Percentiles rank a stretch among this genome's conserved stretches.
Evolutionary conservation across 2,113 vertebrate species (phyloP).

Genomic region (Ceyx margarethae): DNA sequence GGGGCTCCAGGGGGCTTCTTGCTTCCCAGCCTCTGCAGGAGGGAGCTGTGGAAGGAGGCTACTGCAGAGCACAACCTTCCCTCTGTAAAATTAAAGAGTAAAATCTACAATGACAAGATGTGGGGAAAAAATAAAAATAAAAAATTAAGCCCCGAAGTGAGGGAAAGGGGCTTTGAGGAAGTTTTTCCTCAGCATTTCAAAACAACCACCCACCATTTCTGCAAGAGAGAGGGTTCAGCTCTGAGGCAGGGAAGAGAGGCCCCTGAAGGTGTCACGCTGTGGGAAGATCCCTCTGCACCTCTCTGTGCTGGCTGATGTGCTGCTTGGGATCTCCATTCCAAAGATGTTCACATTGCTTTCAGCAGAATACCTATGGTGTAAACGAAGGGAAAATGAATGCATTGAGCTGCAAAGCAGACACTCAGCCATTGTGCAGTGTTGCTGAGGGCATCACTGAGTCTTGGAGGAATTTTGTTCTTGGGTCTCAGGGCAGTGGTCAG

Average conservation of each 20-base stretch:
- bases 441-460: not conserved
- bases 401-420: not conserved
- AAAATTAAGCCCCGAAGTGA: not conserved
- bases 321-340: not conserved
- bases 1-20: not conserved
- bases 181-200: not conserved
- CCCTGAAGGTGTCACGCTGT: not conserved
- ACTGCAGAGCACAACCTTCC: not conserved
- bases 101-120: not conserved
- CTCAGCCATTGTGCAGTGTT: not conserved
- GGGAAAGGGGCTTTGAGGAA: not conserved
- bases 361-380: not conserved
- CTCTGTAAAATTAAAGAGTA: not conserved
- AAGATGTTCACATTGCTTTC: not conserved
- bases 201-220: not conserved
- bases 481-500: rapidly evolving
- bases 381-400: not conserved
- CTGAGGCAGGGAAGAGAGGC: rapidly evolving
- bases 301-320: not conserved
- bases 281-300: not conserved
- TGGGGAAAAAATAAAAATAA: not conserved
- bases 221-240: not conserved
- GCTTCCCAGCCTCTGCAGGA: not conserved
- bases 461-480: not conserved
- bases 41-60: not conserved